Percentiles rank a stretch among this genome's conserved stretches.
phyloP scores from a whole-genome alignment of 2,888 invertebrate genomes.

The Chaetogeoica ovagalla region DNA sequence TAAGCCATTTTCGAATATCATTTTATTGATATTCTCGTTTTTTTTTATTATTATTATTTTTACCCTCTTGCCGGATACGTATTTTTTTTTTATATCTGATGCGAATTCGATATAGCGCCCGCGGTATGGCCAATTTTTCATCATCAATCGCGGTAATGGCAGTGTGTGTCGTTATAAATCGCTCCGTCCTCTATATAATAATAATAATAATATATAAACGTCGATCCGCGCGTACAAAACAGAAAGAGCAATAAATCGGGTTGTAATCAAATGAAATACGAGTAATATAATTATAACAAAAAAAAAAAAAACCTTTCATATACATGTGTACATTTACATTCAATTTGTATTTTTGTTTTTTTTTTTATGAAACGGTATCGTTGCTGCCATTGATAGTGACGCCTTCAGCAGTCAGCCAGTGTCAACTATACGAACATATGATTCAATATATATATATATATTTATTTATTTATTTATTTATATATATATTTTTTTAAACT shows the following conservation, averaged over 20 bases:
- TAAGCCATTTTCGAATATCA: constrained; percentile 11
- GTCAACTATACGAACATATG: too few relatives aligned
- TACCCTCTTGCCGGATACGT: constrained; percentile 20
- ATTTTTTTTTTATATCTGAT: constrained; percentile 28
- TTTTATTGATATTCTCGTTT: constrained; percentile 43
- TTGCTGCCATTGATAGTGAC: too few relatives aligned
- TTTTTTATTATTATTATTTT: constrained; percentile 21
- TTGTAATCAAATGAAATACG: constrained; percentile 46
- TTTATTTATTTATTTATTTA: too few relatives aligned
- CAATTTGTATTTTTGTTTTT: background rate
- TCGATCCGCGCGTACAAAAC: background rate
- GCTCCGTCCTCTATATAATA: background rate
- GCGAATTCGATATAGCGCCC: constrained; percentile 37
- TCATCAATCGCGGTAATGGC: constrained; percentile 24
- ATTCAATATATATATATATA: too few relatives aligned
- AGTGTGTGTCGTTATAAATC: constrained; percentile 44
- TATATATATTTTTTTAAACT: too few relatives aligned
- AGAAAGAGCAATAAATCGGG: constrained; percentile 36
- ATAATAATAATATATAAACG: too few relatives aligned
- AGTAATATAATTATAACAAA: constrained; percentile 15
- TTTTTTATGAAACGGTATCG: background rate
- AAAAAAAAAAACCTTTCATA: constrained; percentile 10
- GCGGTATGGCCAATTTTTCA: constrained; percentile 44
- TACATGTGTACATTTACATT: too few relatives aligned
- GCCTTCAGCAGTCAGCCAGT: too few relatives aligned